Evolutionary conservation across 2,797 vertebrate genomes (phyloP).

Genomic region (Danionella dracula): DNA sequence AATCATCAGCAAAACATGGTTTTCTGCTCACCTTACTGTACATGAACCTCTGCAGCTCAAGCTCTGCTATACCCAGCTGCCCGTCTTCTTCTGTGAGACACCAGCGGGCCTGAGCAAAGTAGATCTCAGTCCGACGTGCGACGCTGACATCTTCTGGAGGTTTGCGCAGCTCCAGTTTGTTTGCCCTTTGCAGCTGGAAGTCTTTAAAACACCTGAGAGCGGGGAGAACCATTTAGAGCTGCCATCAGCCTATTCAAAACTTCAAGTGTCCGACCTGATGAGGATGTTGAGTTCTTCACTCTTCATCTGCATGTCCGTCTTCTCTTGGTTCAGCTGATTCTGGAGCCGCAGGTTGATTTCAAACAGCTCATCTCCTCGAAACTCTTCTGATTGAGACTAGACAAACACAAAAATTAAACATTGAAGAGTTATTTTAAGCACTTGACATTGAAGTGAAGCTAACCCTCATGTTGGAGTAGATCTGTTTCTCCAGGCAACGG

Average conservation of each 20-base stretch:
- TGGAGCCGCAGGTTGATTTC: conserved; percentile 87
- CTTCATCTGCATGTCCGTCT: conserved; percentile 90
- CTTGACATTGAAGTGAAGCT: conserved; percentile 7
- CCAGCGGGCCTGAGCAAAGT: conserved; percentile 96
- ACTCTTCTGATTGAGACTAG: conserved; percentile 84
- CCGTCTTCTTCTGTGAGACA: conserved; percentile 95
- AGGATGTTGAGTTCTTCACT: conserved; percentile 98
- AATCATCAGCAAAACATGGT: neutral
- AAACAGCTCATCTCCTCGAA: conserved; percentile 74
- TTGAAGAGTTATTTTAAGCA: too few species aligned
- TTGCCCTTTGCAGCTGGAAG: conserved; percentile 92
- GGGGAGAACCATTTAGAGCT: too few species aligned
- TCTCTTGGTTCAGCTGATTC: conserved; percentile 93
- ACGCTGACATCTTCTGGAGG: conserved; percentile 92
- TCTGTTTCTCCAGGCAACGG: conserved; percentile 91
- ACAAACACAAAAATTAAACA: neutral
- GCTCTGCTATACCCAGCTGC: conserved; percentile 94
- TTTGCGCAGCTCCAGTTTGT: conserved; percentile 95
- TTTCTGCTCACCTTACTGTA: conserved; percentile 86
- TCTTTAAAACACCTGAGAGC: conserved; percentile 91
- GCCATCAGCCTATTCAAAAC: too few species aligned
- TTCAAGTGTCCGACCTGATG: conserved; percentile 83
- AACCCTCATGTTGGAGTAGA: conserved; percentile 94
- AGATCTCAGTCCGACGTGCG: conserved; percentile 91
- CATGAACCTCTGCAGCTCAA: conserved; percentile 95